Base-by-base conservation (phyloP, 2,888 invertebrate species). In the Idaea biselata region DNA sequence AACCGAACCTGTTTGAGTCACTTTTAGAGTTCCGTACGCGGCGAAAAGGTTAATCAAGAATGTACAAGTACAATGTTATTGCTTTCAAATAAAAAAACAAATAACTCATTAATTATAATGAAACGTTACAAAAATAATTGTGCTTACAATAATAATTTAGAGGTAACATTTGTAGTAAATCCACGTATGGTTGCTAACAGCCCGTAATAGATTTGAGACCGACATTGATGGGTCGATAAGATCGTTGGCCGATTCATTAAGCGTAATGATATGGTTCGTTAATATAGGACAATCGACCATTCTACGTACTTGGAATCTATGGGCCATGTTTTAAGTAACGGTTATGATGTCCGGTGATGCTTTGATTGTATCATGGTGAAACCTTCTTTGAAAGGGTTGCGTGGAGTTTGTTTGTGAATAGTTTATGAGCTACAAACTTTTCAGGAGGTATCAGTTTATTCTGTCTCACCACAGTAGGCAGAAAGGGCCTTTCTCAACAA, bases 201-300 rank as follows among this genome's bases (percentile, higher is more conserved):
- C 70, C 74, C 73, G 73, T 83, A 86, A 87, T 86, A 88, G 83
- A 87, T 86, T 89, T 83, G 70, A 79, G 84, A 82, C 83, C 84
- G 87, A 88, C 87, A 75, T 84, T 88, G 87, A 90, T 86, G 84
- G 70, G 75, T 69, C 81, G 89, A 91, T 90, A 89, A 87, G 84
- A 89, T 89, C 86, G 74, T 75, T 81, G 81, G 73, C 79, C 80
- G 82, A 87, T 87, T 89, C 89, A 89, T 91, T 89, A 89, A 83
- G 73, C 80, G 86, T 88, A 90, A 88, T 90, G 86, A 88, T 82
- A 90, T 83, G 91, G 86, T 88, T 89, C 91, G 88, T 90, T 91
- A 87, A 89, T 88, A 82, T 83, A 83, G 84, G 82, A 91, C 91
- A 92, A 91, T 91, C 80, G 89, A 71, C 84, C 71, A 83, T 87